phyloP scores from a whole-genome alignment of 2,113 vertebrate species.

The Notothenia coriiceps region DNA sequence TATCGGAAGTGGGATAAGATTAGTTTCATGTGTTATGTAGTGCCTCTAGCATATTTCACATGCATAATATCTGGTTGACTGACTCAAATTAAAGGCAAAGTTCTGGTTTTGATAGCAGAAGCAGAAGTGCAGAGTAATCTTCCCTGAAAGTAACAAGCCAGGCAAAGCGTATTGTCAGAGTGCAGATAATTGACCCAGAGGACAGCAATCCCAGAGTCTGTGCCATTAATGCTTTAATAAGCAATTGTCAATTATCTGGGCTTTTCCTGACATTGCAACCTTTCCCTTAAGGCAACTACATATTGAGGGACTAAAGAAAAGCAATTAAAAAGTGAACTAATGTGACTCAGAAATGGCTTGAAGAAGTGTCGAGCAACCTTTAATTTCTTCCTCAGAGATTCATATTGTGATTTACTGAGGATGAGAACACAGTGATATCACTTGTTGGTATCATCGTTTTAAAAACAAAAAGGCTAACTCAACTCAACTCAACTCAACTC shows the following conservation, averaged over 20 bases:
- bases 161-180: constrained; percentile 49
- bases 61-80: constrained; percentile 27
- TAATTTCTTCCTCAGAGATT: constrained; percentile 11
- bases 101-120: constrained; percentile 31
- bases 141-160: constrained; percentile 50
- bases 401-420: constrained; percentile 2
- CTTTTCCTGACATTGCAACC: constrained; percentile 50
- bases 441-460: constrained; percentile 51
- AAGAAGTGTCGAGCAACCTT: constrained; percentile 27
- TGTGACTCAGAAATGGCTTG: constrained; percentile 45
- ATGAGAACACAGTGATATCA: constrained; percentile 37
- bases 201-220: constrained; percentile 52
- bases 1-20: constrained; percentile 17
- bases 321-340: constrained; percentile 70
- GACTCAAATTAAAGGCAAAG: constrained; percentile 47
- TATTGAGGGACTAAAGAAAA: constrained; percentile 42
- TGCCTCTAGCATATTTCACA: constrained; percentile 32
- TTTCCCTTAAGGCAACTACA: constrained; percentile 39
- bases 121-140: constrained; percentile 48
- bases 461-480: constrained; percentile 15
- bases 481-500: too few species aligned
- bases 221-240: constrained; percentile 73
- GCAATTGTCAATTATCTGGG: constrained; percentile 65
- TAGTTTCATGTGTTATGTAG: constrained; percentile 22
- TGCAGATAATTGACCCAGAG: constrained; percentile 71